Evolutionary conservation across 2,888 invertebrate species (phyloP), one percentile per base, ranked within the genome.

Genomic region (Nebria salina): DNA sequence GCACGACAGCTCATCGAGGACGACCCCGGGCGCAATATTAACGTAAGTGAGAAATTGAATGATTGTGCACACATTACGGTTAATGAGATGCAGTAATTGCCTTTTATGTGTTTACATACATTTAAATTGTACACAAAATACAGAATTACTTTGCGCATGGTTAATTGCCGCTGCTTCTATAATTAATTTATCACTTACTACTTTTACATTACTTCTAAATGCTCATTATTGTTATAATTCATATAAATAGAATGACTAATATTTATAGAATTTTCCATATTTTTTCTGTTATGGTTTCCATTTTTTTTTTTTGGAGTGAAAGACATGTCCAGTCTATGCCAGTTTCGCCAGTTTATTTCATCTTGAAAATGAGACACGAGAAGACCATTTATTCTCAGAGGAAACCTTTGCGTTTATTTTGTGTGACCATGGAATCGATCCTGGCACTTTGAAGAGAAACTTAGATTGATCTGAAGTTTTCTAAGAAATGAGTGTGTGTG

Each of bases 1-100:
- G 95, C 95, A 0, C 88, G 93, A 84, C 95, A 95, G 86, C 90
- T 95, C 75, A 92, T 95, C 15, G 95, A 95, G 85, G 94, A 95
- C 86, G 93, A 94, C 84, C 95, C 95, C 0, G 95, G 95, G 26
- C 91, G 91, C 83, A 93, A 91, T 87, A 94, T 95, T 83, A 94
- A 94, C 85, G 95, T 95, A 87, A 90, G 89, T 88, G 82, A 74
- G 26, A 42, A 26, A 65, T 65, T 65, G 72, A 15, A 42, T 72
- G 42, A 26, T 26, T 15, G 15, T 41, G n/a, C 11, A 15, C n/a
- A 41, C 34, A 41, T 25, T 42, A 25, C 42, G n/a, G 42, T 34
- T 34, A 73, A 54, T 54, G 54, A 54, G 11, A 54, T 54, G 0
- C 54, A 54, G 54, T 54, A 54, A 54, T 54, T 54, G 54, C 7